These are phyloP conservation scores for Rotaria magnacalcarata DNA, from an alignment of 2,888 invertebrate species.

Conservation along the genomic window DNA sequence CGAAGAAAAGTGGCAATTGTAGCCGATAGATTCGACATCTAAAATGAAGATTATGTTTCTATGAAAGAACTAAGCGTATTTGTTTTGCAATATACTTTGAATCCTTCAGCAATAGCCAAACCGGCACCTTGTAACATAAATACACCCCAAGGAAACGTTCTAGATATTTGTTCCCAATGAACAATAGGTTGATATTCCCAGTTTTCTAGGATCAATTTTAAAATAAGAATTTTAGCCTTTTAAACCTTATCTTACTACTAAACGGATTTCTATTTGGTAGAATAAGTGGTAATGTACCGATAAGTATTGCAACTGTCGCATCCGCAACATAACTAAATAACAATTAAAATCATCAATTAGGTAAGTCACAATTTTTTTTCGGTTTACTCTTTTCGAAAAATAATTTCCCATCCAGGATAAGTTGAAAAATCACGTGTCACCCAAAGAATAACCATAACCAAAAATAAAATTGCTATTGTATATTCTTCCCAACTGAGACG, in stretches of 20 bases:
- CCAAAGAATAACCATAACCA: neutral
- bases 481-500: constrained; percentile 55
- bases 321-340: neutral
- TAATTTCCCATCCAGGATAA: neutral
- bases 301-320: neutral
- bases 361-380: neutral
- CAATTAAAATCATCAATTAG: neutral
- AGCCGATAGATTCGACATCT: neutral
- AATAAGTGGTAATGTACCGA: neutral
- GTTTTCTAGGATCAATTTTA: neutral
- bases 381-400: neutral
- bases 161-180: neutral
- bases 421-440: neutral
- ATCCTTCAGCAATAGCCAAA: neutral
- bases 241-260: neutral
- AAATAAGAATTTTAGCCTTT: neutral
- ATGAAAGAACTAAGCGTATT: neutral
- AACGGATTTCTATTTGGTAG: neutral
- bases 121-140: constrained; percentile 21
- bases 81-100: neutral
- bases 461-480: neutral
- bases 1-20: neutral
- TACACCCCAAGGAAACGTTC: neutral
- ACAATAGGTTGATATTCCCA: neutral
- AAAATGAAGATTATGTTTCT: neutral